phyloP scores from a whole-genome alignment of 2,888 invertebrate genomes.

The Alsophila aescularia region DNA sequence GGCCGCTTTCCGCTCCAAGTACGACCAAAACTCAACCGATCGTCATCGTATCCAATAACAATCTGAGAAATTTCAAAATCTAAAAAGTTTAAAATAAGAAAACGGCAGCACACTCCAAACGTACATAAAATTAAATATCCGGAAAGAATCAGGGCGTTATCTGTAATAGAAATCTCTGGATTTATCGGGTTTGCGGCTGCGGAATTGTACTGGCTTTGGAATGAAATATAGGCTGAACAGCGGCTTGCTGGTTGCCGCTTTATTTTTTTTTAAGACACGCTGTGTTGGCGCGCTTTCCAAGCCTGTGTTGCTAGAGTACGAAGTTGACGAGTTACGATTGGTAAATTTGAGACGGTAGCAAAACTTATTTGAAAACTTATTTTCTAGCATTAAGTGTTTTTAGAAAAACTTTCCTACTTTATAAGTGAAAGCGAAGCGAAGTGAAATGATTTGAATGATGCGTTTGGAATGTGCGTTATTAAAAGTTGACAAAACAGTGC shows the following conservation, averaged over 20 bases:
- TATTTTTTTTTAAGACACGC: conserved; percentile 56
- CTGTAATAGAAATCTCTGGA: conserved; percentile 81
- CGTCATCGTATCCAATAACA: conserved; percentile 24
- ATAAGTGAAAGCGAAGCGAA: no score
- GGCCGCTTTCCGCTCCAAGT: conserved; percentile 4
- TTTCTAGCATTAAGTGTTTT: no score
- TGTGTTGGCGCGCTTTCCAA: conserved; percentile 57
- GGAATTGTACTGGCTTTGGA: conserved; percentile 58
- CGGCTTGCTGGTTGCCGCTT: conserved; percentile 45
- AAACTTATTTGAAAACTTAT: no score
- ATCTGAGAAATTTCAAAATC: conserved; percentile 39
- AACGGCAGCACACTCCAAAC: conserved; percentile 47
- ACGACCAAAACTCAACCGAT: not conserved
- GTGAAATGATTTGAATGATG: no score
- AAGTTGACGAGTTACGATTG: not conserved
- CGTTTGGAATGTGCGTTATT: no score
- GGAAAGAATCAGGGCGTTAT: conserved; percentile 78
- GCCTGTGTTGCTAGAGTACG: conserved; percentile 12
- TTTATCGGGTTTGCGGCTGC: conserved; percentile 76
- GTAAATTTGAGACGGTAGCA: no score
- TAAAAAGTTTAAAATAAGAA: conserved; percentile 62
- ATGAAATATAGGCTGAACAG: conserved; percentile 75
- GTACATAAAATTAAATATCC: conserved; percentile 80
- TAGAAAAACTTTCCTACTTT: no score
- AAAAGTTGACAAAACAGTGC: no score